Evolutionary conservation across 2,113 vertebrate genomes (phyloP).

Genomic region (Gambusia holbrooki): DNA sequence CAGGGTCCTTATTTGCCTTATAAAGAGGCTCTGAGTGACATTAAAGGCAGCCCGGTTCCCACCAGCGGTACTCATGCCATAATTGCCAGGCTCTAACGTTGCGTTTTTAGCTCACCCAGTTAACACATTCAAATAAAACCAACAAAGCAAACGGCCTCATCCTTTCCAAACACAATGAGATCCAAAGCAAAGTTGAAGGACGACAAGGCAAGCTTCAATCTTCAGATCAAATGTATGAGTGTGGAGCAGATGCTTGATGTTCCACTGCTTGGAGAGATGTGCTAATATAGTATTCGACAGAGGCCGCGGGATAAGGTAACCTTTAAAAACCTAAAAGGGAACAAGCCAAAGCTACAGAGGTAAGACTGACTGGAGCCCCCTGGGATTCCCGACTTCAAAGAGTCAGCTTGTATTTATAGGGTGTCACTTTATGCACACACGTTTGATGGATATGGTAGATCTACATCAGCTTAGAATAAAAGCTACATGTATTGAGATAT

Average conservation of each 20-base stretch:
- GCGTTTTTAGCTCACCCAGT: background rate
- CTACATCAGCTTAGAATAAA: background rate
- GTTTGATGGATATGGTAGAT: background rate
- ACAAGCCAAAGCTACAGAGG: slow-evolving; percentile 14
- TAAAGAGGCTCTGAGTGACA: background rate
- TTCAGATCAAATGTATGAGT: slow-evolving; percentile 9
- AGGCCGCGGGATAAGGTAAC: slow-evolving; percentile 34
- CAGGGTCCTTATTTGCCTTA: background rate
- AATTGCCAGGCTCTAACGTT: background rate
- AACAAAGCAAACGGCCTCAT: background rate
- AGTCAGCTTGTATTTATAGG: slow-evolving; percentile 26
- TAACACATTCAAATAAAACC: too few relatives aligned
- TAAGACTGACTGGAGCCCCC: slow-evolving; percentile 11
- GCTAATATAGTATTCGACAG: slow-evolving; percentile 37
- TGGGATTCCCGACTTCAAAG: slow-evolving; percentile 49
- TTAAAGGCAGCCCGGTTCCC: background rate
- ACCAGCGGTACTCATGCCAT: background rate
- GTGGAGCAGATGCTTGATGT: slow-evolving; percentile 15
- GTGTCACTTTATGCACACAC: background rate
- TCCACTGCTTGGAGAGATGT: slow-evolving; percentile 22
- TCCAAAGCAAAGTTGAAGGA: background rate
- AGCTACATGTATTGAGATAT: background rate
- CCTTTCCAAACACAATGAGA: too few relatives aligned
- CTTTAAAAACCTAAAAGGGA: slow-evolving; percentile 43
- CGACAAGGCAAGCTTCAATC: background rate